phyloP scores from a whole-genome alignment of 2,113 vertebrate species.

The Peromyscus californicus region DNA sequence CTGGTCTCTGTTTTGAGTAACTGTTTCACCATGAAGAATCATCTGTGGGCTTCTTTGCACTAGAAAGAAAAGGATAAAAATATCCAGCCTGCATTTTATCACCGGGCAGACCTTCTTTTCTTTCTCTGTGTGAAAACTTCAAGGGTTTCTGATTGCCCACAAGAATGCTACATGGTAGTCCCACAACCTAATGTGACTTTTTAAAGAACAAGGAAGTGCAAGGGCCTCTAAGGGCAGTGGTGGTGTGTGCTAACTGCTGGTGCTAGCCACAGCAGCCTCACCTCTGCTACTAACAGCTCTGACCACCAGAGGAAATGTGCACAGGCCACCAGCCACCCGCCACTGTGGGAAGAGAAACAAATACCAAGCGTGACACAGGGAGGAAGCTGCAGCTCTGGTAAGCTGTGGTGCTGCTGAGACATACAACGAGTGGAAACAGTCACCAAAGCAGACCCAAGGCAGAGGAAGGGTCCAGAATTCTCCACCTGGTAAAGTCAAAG shows the following conservation, averaged over 20 bases:
- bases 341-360: not conserved
- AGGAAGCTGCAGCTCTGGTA: not conserved
- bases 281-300: not conserved
- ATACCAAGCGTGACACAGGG: not conserved
- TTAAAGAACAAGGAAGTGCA: conserved; percentile 61
- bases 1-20: not conserved
- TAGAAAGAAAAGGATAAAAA: conserved; percentile 12
- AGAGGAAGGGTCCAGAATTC: not conserved
- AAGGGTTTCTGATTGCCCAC: not conserved
- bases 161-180: conserved; percentile 42
- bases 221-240: not conserved
- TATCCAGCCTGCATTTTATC: not conserved
- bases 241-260: not conserved
- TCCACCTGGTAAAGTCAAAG: not conserved
- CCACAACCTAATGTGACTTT: conserved; percentile 12
- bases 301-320: conserved; percentile 62
- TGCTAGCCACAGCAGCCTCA: not conserved
- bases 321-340: not conserved
- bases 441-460: not conserved
- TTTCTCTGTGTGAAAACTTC: conserved; percentile 8
- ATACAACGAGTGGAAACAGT: not conserved
- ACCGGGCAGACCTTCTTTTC: not conserved
- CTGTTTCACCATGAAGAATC: not conserved
- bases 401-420: not conserved
- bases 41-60: not conserved